Evolutionary conservation across 2,797 vertebrate genomes (phyloP).

Genomic region (Lophius americanus): DNA sequence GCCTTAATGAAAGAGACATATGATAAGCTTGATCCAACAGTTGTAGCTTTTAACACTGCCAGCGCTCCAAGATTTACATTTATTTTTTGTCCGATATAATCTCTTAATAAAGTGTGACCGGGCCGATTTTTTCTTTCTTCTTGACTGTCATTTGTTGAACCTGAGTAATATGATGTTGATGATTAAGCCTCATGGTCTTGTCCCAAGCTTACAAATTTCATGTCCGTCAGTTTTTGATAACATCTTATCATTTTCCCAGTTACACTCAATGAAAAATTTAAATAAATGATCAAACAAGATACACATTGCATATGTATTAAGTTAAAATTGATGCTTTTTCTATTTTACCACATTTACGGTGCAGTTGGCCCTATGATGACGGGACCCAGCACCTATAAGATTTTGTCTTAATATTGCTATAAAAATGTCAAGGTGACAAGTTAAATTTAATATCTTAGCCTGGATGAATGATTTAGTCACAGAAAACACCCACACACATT

Average conservation of each 20-base stretch:
- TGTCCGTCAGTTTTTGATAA: not conserved
- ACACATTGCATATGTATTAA: too few species aligned
- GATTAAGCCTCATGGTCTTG: too few species aligned
- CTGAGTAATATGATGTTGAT: conserved; percentile 34
- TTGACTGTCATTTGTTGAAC: conserved; percentile 53
- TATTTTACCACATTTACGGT: conserved; percentile 23
- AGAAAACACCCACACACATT: not conserved
- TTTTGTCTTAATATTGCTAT: conserved; percentile 34
- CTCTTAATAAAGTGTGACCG: conserved; percentile 38
- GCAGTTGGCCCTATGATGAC: conserved; percentile 4
- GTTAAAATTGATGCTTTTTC: not conserved
- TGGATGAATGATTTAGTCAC: too few species aligned
- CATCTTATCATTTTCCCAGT: not conserved
- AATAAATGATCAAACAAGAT: too few species aligned
- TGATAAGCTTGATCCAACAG: conserved; percentile 57
- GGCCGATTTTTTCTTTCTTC: conserved; percentile 30
- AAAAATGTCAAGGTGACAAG: conserved; percentile 44
- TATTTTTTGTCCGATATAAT: conserved; percentile 40
- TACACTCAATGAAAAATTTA: too few species aligned
- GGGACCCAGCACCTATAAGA: conserved; percentile 26
- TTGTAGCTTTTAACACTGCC: conserved; percentile 25
- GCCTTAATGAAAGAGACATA: conserved; percentile 57
- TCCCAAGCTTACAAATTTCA: conserved; percentile 2
- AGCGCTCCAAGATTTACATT: conserved; percentile 26
- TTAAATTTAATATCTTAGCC: conserved; percentile 43